Evolutionary conservation across 2,888 invertebrate species (phyloP).

Genomic region (Phalera bucephala): DNA sequence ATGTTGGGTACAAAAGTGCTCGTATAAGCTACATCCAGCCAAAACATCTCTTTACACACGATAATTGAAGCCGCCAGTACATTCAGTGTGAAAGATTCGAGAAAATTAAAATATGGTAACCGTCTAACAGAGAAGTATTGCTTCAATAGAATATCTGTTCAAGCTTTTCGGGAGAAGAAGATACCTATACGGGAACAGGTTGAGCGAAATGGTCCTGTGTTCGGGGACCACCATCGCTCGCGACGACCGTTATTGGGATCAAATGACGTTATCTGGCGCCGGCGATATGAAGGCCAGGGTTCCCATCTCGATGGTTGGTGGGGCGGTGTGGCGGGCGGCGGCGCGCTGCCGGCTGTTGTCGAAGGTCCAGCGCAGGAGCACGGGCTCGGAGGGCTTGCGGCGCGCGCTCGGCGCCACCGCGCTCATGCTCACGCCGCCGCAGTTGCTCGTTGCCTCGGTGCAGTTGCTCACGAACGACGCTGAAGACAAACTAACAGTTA

Average conservation of each 20-base stretch:
- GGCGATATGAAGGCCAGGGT: background rate
- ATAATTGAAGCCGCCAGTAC: too few relatives aligned
- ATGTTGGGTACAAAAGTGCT: too few relatives aligned
- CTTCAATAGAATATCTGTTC: too few relatives aligned
- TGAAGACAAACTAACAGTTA: slow-evolving; percentile 33
- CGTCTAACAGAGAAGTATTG: too few relatives aligned
- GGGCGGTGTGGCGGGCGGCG: slow-evolving; percentile 1
- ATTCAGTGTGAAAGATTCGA: too few relatives aligned
- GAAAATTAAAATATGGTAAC: too few relatives aligned
- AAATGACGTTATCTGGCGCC: background rate
- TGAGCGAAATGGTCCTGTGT: background rate
- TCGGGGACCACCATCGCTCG: background rate
- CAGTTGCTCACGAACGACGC: slow-evolving; percentile 39
- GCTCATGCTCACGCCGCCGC: slow-evolving; percentile 7
- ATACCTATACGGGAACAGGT: background rate
- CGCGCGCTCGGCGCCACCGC: slow-evolving; percentile 11
- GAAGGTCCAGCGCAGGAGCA: slow-evolving; percentile 53
- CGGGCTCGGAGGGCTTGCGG: slow-evolving; percentile 29
- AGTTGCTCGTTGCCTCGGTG: slow-evolving; percentile 35
- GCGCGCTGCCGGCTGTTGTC: slow-evolving; percentile 43
- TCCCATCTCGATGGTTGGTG: slow-evolving; percentile 5
- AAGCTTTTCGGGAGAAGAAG: background rate
- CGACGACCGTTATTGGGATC: background rate
- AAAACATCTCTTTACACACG: too few relatives aligned
- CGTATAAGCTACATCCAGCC: too few relatives aligned